A percentile compares a stretch with the other conserved stretches of the same genome.
Conservation (phyloP, 2,797 vertebrate genomes). For the Leptatherina wallacei region DNA sequence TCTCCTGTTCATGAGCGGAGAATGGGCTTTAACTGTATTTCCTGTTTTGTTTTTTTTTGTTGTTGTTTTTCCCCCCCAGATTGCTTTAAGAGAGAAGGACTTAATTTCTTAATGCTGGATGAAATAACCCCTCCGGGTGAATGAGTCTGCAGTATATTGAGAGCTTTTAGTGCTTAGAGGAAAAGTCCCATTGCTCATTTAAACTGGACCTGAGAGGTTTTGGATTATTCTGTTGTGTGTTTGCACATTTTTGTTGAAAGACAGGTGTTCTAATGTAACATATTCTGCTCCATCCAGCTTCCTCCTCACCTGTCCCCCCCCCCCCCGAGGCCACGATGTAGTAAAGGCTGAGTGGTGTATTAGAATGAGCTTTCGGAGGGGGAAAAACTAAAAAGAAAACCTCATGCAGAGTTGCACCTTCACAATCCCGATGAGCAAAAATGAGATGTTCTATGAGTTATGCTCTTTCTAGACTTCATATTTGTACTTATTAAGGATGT, state of each 20-base stretch:
- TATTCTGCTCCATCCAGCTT: constrained; percentile 11
- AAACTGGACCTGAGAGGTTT: constrained; percentile 1
- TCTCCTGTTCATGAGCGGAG: no score
- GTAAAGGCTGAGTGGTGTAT: constrained; percentile 4
- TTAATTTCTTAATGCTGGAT: not conserved
- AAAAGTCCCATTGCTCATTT: constrained; percentile 2
- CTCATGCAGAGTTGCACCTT: not conserved
- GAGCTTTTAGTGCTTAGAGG: not conserved
- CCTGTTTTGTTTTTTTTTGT: not conserved
- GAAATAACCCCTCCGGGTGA: constrained; percentile 1
- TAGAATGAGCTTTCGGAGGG: not conserved
- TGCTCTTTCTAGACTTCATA: not conserved
- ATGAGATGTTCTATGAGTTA: not conserved
- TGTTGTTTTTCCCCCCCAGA: not conserved
- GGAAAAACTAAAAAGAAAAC: constrained; percentile 9
- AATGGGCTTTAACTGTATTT: no score
- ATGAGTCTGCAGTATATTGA: not conserved
- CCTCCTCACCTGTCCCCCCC: constrained; percentile 42
- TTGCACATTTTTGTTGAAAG: constrained; percentile 17
- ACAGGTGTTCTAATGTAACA: constrained; percentile 46
- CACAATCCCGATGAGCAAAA: not conserved
- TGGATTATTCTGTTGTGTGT: constrained; percentile 1
- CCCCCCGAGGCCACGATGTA: constrained; percentile 11
- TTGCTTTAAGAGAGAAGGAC: not conserved
- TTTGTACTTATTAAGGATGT: not conserved